Evolutionary conservation across 2,113 vertebrate genomes (phyloP).

Genomic region (Furnarius figulus): DNA sequence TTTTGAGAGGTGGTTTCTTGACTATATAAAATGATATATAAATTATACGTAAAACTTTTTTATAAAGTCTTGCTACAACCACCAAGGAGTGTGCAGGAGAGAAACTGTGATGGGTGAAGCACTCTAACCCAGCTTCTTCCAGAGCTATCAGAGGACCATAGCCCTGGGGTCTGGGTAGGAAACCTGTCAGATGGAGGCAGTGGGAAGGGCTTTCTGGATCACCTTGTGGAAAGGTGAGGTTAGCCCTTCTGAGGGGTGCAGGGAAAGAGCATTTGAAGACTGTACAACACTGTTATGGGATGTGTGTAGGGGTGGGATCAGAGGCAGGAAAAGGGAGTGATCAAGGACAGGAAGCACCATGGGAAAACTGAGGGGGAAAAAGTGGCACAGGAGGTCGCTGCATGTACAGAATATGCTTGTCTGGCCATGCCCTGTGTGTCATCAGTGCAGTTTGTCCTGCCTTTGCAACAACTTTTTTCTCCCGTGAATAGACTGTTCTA

Average conservation of each 20-base stretch:
- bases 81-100: background rate
- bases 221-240: background rate
- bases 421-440: background rate
- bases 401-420: rapidly evolving
- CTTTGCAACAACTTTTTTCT: background rate
- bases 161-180: background rate
- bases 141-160: background rate
- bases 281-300: rapidly evolving
- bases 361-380: background rate
- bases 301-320: background rate
- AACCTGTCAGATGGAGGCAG: rapidly evolving
- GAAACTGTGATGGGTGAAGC: background rate
- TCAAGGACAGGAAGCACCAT: background rate
- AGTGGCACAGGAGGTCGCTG: background rate
- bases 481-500: background rate
- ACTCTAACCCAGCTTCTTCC: background rate
- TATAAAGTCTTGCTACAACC: background rate
- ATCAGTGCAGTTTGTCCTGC: background rate
- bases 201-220: background rate
- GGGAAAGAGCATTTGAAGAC: background rate
- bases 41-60: background rate
- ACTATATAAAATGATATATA: background rate
- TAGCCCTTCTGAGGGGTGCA: background rate
- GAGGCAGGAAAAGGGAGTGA: background rate
- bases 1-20: background rate